Evolutionary conservation across 1,140 invertebrate species (phyloP).

Genomic region (Metopolophium dirhodum): DNA sequence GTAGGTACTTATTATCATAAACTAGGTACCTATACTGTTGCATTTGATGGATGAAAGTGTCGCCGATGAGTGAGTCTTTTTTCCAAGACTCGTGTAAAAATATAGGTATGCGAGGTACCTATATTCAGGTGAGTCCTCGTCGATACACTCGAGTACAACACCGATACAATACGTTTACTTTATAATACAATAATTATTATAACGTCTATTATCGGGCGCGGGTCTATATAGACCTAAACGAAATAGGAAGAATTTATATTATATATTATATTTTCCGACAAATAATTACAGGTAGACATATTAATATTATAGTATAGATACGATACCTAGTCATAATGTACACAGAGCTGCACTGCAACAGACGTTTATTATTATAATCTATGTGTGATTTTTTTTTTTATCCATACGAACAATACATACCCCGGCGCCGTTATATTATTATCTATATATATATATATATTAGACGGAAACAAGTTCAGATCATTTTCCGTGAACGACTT

Average conservation of each 20-base stretch:
- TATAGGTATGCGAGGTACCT: not conserved
- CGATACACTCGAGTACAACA: not conserved
- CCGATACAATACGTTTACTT: not conserved
- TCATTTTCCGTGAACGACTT: constrained; percentile 17
- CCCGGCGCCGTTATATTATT: too few species aligned
- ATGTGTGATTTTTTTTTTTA: not conserved
- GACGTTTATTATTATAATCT: constrained; percentile 9
- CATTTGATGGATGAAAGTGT: too few species aligned
- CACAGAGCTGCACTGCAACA: not conserved
- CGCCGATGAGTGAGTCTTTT: too few species aligned
- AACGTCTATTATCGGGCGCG: not conserved
- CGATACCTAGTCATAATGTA: not conserved
- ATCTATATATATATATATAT: not conserved
- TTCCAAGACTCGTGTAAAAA: not conserved
- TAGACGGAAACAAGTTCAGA: not conserved
- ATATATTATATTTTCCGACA: not conserved
- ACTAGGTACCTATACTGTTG: too few species aligned
- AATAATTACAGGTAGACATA: not conserved
- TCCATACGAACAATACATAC: not conserved
- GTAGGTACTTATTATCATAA: not conserved
- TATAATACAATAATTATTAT: not conserved
- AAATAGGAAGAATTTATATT: not conserved
- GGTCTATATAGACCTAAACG: not conserved
- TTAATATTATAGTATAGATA: not conserved
- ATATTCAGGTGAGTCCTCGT: not conserved